These are phyloP conservation scores for Leptura quadrifasciata DNA, from an alignment of 2,888 invertebrate genomes.

Conservation along the genomic window DNA sequence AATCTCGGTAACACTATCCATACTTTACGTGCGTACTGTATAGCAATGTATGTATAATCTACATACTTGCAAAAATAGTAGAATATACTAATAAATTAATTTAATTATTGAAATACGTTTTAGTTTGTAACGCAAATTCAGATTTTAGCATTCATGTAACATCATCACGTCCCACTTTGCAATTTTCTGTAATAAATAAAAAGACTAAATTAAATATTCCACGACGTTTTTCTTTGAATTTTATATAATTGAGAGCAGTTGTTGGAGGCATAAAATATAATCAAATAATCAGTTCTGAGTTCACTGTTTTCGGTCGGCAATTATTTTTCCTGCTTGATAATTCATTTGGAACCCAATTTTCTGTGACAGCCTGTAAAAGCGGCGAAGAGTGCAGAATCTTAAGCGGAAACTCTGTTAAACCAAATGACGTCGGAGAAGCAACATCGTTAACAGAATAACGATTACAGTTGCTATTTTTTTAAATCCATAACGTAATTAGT, in stretches of 20 bases:
- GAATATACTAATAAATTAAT: too few species aligned
- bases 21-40: too few species aligned
- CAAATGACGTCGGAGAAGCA: conserved; percentile 13
- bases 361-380: conserved; percentile 4
- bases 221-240: not conserved
- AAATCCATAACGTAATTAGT: not conserved
- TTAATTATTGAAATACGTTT: too few species aligned
- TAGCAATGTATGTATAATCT: too few species aligned
- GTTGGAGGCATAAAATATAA: not conserved
- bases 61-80: too few species aligned
- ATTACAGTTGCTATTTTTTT: conserved; percentile 16
- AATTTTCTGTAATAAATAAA: not conserved
- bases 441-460: conserved; percentile 2
- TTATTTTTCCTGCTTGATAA: conserved; percentile 16
- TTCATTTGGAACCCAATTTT: conserved; percentile 15
- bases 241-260: not conserved
- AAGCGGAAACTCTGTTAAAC: not conserved
- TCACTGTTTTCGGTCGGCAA: not conserved
- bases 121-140: too few species aligned
- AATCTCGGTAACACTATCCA: too few species aligned
- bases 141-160: too few species aligned
- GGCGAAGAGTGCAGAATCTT: conserved; percentile 16
- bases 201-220: not conserved
- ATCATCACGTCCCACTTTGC: not conserved
- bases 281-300: conserved; percentile 3